Evolutionary conservation across 1,140 invertebrate genomes (phyloP), one percentile per base, ranked within the genome.

Genomic region (Metopolophium dirhodum): DNA sequence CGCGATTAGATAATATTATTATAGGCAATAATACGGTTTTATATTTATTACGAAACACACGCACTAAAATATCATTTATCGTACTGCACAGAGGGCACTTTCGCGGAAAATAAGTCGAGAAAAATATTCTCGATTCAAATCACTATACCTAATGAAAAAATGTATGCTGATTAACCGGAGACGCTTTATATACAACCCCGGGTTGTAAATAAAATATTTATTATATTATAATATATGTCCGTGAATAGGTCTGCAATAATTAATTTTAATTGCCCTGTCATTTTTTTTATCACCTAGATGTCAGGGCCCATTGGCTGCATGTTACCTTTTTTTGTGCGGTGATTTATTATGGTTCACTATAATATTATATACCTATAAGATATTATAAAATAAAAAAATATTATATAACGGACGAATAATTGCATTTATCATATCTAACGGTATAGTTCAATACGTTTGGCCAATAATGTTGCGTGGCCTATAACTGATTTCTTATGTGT

Each of bases 161-260:
- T 22, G 22, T 23, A 85, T 41, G 22, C 37, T 41, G 45, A 85
- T 41, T 83, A 85, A 85, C 83, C 23, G 83, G 35, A 85, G 83
- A 41, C 23, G 35, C 41, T 45, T 45, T 45, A 26, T 85, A 9
- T 85, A 85, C 83, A 9, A 85, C 9, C 37, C 35, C 4, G 37
- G 26, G 23, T 83, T 83, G 37, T 37, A 22, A 83, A 35, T 35
- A 83, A 83, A 85, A 85, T 85, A 45, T 37, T 8, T 85, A 85
- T 85, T 11, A 85, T 22, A 3, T 77, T 77, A 77, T 77, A 11
- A 26, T 26, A 11, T 26, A 11, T 26, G 37, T 85, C 23, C 41
- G 26, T 85, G 83, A 85, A 85, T 85, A 45, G 83, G 83, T 85
- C 22, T 45, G 23, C 37, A 85, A 85, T 85, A 85, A 85, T 85